These are phyloP conservation scores for Noturus placidus DNA, from an alignment of 2,113 vertebrate species.

Conservation along the genomic window DNA sequence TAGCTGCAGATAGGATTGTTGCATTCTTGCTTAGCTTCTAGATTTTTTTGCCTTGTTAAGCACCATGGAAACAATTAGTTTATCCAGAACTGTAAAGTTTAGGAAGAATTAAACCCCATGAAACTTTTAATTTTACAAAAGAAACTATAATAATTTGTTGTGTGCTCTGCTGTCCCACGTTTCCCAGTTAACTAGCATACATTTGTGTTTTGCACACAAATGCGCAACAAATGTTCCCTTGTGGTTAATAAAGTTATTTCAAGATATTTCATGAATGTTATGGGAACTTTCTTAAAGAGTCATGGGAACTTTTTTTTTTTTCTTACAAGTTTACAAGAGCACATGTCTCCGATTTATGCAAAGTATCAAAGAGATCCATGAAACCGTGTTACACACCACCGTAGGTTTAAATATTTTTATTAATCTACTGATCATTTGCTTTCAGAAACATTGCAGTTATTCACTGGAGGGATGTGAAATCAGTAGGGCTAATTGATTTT, in stretches of 20 bases:
- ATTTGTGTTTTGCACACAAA: neutral
- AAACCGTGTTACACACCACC: neutral
- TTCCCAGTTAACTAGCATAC: neutral
- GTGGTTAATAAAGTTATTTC: constrained; percentile 11
- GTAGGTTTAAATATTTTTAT: neutral
- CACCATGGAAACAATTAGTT: neutral
- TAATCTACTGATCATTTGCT: neutral
- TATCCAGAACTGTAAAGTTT: neutral
- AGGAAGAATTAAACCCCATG: neutral
- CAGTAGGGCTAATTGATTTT: neutral
- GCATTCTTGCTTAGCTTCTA: neutral
- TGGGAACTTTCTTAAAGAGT: constrained; percentile 14
- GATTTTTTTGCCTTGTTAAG: neutral
- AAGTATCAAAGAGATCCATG: neutral
- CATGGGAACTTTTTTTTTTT: neutral
- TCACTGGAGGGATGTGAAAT: neutral
- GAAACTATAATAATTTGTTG: neutral
- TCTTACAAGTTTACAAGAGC: neutral
- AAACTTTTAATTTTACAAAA: neutral
- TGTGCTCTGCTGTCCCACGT: neutral
- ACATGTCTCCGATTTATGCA: neutral
- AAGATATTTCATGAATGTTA: constrained; percentile 9
- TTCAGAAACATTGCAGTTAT: neutral
- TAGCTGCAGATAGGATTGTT: neutral
- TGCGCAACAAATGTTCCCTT: neutral